Evolutionary conservation across 2,113 vertebrate species (phyloP), one percentile per base, ranked within the genome.

Genomic region (Apodemus sylvaticus): DNA sequence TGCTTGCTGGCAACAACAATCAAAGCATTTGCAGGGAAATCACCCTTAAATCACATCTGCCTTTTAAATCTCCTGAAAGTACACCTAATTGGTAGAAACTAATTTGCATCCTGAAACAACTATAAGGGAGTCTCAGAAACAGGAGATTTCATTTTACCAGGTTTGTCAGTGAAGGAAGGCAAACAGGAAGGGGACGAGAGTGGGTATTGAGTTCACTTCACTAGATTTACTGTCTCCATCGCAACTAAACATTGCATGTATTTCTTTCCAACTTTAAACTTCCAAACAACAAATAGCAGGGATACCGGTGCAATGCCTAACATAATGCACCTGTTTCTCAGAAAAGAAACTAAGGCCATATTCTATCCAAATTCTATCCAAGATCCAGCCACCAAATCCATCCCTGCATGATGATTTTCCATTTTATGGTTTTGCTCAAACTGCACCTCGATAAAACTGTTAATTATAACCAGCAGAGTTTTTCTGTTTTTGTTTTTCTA

Each of bases 81-180:
- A 88, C 20, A 81, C 85, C 58, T 96, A 94, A 90, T 88, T 94
- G 53, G 70, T 85, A n/a, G 12, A 83, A 87, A n/a, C 20, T 83
- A 93, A 95, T 92, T 96, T 96, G 36, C 71, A 96, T 88, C 36
- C 26, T 76, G 55, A 90, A 90, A 74, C 77, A 94, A 91, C 9
- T 87, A 36, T 48, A 79, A 79, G 36, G 71, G 48, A 95, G n/a
- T 85, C 29, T 95, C 48, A 93, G 24, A 85, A 92, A 85, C n/a
- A 13, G 26, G 70, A 51, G 5, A 81, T 90, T 60, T 82, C 81
- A 68, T 83, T 92, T 91, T 83, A 86, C 10, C n/a, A 90, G 19
- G 39, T 2, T 91, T 26, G 68, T 29, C 4, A 68, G 34, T 83
- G 42, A 1, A 73, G 24, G 19, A 93, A 92, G 16, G 8, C 51